Evolutionary conservation across 2,797 vertebrate species (phyloP).

Genomic region (Girardinus metallicus): DNA sequence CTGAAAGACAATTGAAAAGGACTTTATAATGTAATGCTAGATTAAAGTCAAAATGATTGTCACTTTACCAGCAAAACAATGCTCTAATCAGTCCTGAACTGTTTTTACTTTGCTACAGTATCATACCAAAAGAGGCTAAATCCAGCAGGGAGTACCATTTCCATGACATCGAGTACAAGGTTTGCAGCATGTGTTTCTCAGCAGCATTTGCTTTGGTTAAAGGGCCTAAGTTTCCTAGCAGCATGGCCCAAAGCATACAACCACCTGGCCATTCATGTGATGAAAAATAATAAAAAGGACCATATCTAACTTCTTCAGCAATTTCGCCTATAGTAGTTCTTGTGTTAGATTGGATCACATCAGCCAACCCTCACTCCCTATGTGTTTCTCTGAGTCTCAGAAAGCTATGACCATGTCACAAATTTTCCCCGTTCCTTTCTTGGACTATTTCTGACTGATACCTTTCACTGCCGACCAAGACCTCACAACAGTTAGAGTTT

Average conservation of each 20-base stretch:
- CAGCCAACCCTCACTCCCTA: not conserved
- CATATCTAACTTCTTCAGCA: not conserved
- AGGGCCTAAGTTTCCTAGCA: not conserved
- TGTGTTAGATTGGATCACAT: not conserved
- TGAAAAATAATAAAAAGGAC: not conserved
- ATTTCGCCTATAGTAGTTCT: not conserved
- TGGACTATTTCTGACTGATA: not conserved
- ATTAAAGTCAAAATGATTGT: not conserved
- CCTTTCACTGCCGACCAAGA: not conserved
- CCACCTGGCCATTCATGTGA: not conserved
- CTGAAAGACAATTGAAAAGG: not conserved
- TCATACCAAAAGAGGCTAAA: not conserved
- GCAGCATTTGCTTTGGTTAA: not conserved
- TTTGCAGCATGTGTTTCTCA: not conserved
- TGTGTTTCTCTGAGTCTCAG: not conserved
- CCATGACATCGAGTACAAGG: not conserved
- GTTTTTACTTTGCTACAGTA: not conserved
- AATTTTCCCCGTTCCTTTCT: not conserved
- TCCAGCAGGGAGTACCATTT: not conserved
- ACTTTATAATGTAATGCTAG: not conserved
- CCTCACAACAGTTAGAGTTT: not conserved
- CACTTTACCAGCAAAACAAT: not conserved
- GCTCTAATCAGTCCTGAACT: not conserved
- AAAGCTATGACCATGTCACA: not conserved
- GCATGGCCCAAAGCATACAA: not conserved